phyloP scores from a whole-genome alignment of 1,140 invertebrate genomes.

The Drosophila parabipectinata region DNA sequence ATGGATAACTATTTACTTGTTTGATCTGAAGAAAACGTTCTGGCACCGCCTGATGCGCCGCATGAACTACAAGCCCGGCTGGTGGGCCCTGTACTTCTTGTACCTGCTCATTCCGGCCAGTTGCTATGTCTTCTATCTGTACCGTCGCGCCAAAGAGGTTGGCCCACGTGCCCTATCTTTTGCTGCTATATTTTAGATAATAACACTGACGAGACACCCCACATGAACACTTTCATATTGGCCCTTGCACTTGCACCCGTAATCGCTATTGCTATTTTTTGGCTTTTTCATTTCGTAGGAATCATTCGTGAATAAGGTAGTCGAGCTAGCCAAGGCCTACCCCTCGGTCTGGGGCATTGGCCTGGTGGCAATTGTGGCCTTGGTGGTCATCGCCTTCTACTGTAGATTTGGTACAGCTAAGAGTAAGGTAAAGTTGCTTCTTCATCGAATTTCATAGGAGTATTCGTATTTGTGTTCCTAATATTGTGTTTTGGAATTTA shows the following conservation, averaged over 20 bases:
- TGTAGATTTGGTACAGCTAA: conserved; percentile 74
- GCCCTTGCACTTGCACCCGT: conserved; percentile 45
- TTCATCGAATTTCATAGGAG: not conserved
- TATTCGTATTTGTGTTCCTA: conserved; percentile 4
- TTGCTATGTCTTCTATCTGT: conserved; percentile 89
- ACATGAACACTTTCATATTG: conserved; percentile 31
- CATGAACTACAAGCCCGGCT: conserved; percentile 91
- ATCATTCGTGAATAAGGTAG: conserved; percentile 90
- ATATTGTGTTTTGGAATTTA: not conserved
- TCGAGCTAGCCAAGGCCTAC: conserved; percentile 93
- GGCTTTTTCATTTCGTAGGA: conserved; percentile 86
- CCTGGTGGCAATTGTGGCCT: conserved; percentile 86
- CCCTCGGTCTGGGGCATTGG: conserved; percentile 96
- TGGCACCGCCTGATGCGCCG: conserved; percentile 90
- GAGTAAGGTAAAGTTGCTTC: conserved; percentile 71
- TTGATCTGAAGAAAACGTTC: conserved; percentile 86
- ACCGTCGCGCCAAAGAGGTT: conserved; percentile 88
- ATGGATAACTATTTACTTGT: conserved; percentile 27
- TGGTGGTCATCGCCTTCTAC: conserved; percentile 89
- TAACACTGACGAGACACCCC: conserved; percentile 4
- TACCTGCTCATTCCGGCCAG: conserved; percentile 90
- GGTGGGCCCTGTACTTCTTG: conserved; percentile 90
- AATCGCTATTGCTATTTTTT: conserved; percentile 53
- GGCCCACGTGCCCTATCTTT: conserved; percentile 2
- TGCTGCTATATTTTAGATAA: conserved; percentile 5